Evolutionary conservation across 2,797 vertebrate species (phyloP), one percentile per base, ranked within the genome.

Genomic region (Echeneis naucrates): DNA sequence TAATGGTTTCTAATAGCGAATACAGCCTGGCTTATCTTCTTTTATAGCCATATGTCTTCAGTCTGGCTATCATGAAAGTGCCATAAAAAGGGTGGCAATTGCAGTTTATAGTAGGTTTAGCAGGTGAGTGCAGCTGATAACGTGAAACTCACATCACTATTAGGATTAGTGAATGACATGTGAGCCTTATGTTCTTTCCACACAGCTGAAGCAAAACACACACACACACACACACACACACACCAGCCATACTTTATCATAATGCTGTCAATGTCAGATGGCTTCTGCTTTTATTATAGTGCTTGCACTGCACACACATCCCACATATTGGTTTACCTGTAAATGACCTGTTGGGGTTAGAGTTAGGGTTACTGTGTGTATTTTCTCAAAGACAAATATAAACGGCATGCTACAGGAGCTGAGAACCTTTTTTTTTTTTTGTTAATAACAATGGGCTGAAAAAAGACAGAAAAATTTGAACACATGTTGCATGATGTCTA

Each of bases 91-190:
- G 65, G 67, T 68, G 86, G 82, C 78, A 74, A 78, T 35, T 73
- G 45, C 40, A 33, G 59, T 89, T 93, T 92, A 91, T 86, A 67
- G 82, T 10, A n/a, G 85, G 48, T 77, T 82, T 78, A 75, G 84
- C 72, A 81, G 83, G 86, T 82, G 86, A 81, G 75, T 47, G 37
- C 76, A 83, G 84, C 87, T 90, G 91, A 92, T 91, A 89, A 92
- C 75, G 72, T 59, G 60, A 50, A 71, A 54, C 66, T 73, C 45
- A 65, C 55, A 37, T 60, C 63, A 37, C 52, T 50, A 30, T 35
- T 51, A 44, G 45, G 26, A 66, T 67, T 52, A 81, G 61, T 55
- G 75, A 69, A 61, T 66, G 75, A 81, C 78, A 81, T 78, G 77
- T 65, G 72, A 77, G 76, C 58, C 38, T 42, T 66, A 40, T 80